phyloP scores from a whole-genome alignment of 1,140 invertebrate species.

The Wiebesia pumilae region DNA sequence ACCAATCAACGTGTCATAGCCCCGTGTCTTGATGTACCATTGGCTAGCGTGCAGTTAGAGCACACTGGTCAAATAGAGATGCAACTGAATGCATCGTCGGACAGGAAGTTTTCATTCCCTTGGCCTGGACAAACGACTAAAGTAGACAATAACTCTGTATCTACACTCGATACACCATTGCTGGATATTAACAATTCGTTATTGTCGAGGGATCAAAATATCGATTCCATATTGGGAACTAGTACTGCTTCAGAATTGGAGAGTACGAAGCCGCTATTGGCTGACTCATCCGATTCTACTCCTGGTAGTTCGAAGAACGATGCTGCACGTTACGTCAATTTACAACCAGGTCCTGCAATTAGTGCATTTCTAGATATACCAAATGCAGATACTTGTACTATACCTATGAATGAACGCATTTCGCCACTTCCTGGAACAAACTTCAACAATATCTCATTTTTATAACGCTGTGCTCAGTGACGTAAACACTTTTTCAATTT shows the following conservation, averaged over 20 bases:
- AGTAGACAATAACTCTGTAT: neutral
- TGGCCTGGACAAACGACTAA: conserved; percentile 55
- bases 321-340: conserved; percentile 38
- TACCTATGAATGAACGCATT: conserved; percentile 33
- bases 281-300: neutral
- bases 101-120: conserved; percentile 69
- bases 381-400: conserved; percentile 15
- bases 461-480: conserved; percentile 24
- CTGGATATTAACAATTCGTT: conserved; percentile 58
- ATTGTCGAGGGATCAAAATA: conserved; percentile 44
- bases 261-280: conserved; percentile 57
- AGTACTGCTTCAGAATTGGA: conserved; percentile 51
- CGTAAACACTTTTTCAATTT: neutral
- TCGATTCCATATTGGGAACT: conserved; percentile 35
- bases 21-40: conserved; percentile 86
- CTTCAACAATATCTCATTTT: conserved; percentile 33
- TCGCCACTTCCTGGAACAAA: conserved; percentile 10
- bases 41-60: conserved; percentile 82
- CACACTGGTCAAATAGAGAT: conserved; percentile 78
- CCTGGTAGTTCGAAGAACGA: conserved; percentile 30
- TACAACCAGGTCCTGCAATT: conserved; percentile 29
- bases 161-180: conserved; percentile 53
- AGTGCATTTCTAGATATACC: conserved; percentile 32
- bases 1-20: conserved; percentile 84
- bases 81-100: conserved; percentile 66